A percentile compares a stretch with the other conserved stretches of the same genome.
Conservation (phyloP, 2,888 invertebrate species). For the Drosophila pseudotalamancana region DNA sequence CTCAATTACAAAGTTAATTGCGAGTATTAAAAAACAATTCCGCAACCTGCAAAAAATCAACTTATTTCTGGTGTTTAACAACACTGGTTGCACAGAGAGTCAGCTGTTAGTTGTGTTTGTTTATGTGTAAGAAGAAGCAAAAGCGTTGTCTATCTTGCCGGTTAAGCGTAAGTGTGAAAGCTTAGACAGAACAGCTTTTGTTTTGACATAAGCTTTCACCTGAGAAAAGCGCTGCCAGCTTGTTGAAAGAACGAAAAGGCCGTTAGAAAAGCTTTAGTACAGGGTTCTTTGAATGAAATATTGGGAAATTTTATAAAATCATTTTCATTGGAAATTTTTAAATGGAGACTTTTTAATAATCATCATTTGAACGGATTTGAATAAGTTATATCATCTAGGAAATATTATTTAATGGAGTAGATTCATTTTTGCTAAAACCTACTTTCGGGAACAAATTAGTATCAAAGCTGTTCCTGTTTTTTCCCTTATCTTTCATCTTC, state of each 20-base stretch:
- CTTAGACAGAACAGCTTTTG: conserved; percentile 20
- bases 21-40: conserved; percentile 10
- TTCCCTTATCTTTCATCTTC: background rate
- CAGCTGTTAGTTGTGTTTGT: conserved; percentile 58
- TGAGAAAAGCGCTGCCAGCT: conserved; percentile 36
- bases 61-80: conserved; percentile 6
- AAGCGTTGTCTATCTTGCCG: conserved; percentile 33
- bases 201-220: conserved; percentile 16
- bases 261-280: background rate
- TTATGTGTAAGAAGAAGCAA: conserved; percentile 48
- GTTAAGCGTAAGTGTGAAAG: conserved; percentile 14
- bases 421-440: no score
- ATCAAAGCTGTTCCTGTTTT: background rate
- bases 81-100: conserved; percentile 25
- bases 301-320: background rate
- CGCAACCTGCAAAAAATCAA: conserved; percentile 3
- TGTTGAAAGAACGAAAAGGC: background rate
- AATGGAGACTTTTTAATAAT: background rate
- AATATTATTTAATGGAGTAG: no score
- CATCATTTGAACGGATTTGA: no score
- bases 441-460: no score
- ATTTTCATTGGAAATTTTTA: background rate
- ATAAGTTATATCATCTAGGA: no score
- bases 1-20: conserved; percentile 33
- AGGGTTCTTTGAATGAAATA: background rate